Evolutionary conservation across 2,797 vertebrate genomes (phyloP).

Genomic region (Anguilla anguilla): DNA sequence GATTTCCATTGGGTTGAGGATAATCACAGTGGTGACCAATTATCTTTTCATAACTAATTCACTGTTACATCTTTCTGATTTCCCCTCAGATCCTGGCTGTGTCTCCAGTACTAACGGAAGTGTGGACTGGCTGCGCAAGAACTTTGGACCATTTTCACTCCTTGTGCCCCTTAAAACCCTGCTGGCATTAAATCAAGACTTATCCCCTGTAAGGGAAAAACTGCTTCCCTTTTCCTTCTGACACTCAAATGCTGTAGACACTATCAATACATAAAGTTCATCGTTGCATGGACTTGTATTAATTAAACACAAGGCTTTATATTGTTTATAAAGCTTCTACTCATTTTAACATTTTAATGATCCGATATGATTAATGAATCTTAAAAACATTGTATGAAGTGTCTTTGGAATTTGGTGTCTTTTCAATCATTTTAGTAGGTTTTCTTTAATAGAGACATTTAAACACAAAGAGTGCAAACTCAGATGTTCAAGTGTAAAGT

Average conservation of each 20-base stretch:
- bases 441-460: background rate
- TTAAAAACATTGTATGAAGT: too few relatives aligned
- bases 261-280: background rate
- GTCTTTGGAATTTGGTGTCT: too few relatives aligned
- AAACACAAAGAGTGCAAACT: background rate
- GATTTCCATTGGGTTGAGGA: too few relatives aligned
- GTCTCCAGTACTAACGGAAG: constrained; percentile 50
- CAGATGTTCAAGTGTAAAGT: background rate
- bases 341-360: too few relatives aligned
- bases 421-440: too few relatives aligned
- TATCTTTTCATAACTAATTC: background rate
- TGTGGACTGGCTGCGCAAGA: constrained; percentile 56
- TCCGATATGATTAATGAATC: background rate
- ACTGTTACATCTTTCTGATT: background rate
- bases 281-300: background rate
- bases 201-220: constrained; percentile 58
- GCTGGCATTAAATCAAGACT: constrained; percentile 19
- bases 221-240: too few relatives aligned
- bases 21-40: background rate
- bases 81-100: constrained; percentile 57
- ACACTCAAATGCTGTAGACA: background rate
- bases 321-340: too few relatives aligned
- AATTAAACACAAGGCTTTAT: background rate
- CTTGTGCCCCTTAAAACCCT: constrained; percentile 33
- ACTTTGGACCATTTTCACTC: constrained; percentile 63